These are phyloP conservation scores for Argentina silus DNA, from an alignment of 2,797 vertebrate species.

Conservation along the genomic window DNA sequence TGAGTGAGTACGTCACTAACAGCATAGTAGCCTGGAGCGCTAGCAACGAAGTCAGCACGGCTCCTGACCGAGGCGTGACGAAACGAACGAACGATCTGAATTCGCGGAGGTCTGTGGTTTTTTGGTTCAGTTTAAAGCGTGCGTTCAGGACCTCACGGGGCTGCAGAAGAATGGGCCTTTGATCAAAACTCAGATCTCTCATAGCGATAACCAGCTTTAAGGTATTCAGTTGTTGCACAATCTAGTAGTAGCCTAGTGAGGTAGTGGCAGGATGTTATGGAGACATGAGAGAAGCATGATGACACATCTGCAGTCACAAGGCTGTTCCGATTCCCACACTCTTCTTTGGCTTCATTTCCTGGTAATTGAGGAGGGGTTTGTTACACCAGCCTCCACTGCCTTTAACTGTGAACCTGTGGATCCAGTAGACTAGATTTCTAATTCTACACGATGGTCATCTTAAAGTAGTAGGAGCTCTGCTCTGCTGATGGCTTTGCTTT, in stretches of 20 bases:
- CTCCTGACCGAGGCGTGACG: neutral
- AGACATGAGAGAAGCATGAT: neutral
- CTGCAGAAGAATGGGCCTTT: constrained; percentile 25
- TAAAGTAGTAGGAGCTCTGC: too few species aligned
- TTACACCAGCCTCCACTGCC: too few species aligned
- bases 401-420: too few species aligned
- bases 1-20: too few species aligned
- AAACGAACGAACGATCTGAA: neutral
- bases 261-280: neutral
- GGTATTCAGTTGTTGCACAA: constrained; percentile 40
- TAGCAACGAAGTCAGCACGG: neutral
- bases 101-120: too few species aligned
- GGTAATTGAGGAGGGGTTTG: too few species aligned
- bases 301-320: too few species aligned
- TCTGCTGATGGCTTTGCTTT: too few species aligned
- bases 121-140: constrained; percentile 5
- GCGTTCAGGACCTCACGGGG: neutral
- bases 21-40: neutral
- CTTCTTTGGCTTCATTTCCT: too few species aligned
- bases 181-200: constrained; percentile 28
- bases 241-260: neutral
- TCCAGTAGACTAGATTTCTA: too few species aligned
- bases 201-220: constrained; percentile 10
- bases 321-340: too few species aligned
- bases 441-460: too few species aligned